A percentile compares a stretch with the other conserved stretches of the same genome.
phyloP scores from a whole-genome alignment of 2,113 vertebrate genomes.

The Odocoileus virginianus region DNA sequence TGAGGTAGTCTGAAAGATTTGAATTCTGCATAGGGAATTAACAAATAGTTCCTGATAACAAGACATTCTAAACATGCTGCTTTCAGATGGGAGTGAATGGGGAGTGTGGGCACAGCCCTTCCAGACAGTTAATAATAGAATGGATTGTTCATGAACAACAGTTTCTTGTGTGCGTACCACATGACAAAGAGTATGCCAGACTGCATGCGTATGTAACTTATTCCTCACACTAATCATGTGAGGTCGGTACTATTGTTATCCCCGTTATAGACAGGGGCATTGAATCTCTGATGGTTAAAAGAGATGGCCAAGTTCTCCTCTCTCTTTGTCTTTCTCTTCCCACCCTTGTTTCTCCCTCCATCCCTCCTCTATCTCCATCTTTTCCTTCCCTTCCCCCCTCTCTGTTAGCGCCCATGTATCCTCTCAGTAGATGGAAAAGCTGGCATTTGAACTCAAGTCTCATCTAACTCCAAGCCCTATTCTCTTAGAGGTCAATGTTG shows the following conservation, averaged over 20 bases:
- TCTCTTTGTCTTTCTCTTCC: background rate
- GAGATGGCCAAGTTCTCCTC: background rate
- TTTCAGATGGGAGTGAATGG: background rate
- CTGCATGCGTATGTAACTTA: background rate
- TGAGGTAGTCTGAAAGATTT: constrained; percentile 15
- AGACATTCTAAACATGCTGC: background rate
- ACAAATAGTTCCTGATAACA: background rate
- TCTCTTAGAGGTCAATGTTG: background rate
- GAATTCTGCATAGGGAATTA: background rate
- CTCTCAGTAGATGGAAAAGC: background rate
- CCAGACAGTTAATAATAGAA: background rate
- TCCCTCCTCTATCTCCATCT: background rate
- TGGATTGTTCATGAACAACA: background rate
- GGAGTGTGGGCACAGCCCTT: background rate
- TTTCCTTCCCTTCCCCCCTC: background rate
- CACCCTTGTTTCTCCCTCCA: no score
- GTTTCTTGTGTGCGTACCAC: background rate
- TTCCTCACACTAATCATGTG: background rate
- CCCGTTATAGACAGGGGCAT: background rate
- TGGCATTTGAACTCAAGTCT: background rate
- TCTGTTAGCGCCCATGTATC: background rate
- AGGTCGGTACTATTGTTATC: background rate
- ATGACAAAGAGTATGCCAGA: background rate
- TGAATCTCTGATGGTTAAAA: background rate
- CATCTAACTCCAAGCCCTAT: background rate